Base-by-base conservation (phyloP, 1,140 invertebrate species). In the Cephus cinctus region DNA sequence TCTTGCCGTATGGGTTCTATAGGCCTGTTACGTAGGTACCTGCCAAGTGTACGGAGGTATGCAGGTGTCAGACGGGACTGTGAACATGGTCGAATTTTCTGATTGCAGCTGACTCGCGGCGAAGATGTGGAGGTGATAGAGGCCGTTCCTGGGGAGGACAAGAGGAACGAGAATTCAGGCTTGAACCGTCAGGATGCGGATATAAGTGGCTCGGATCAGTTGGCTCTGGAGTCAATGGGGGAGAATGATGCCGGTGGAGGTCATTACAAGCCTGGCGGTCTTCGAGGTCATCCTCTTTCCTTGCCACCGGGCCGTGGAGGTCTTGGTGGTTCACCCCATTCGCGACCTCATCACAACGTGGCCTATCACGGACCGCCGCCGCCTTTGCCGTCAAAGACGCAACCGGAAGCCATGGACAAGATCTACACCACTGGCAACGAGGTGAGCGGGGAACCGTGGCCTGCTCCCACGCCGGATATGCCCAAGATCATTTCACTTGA, bases 401-500 rank as follows among this genome's bases (percentile, higher is more conserved):
- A 42, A 22, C 36, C 65, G 21, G 81, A 82, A 35, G 83, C 84
- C n/a, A 80, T 82, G 63, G 81, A 83, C 45, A 82, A 82, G 54
- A 74, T 80, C 15, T 82, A 79, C 41, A 69, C 63, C 0, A 71
- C 72, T 2, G 66, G 59, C 36, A 65, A 63, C 4, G 75, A 74
- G 35, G 41, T 52, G 3, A 57, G 70, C 0, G 78, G 75, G 5
- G 90, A 93, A 43, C 83, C 87, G 2, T 94, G 90, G 91, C 87
- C 90, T 4, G 82, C 83, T 0, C 83, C 85, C 0, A 83, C 84
- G 2, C 86, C 83, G 8, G 92, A 94, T 54, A 92, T 92, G 89
- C 90, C 93, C 0, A 92, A 94, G 74, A 94, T 95, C 40, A 84
- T 92, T 2, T 90, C 89, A 2, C 74, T 96, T 0, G 92, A 96